Conservation (phyloP, 2,888 invertebrate genomes). For the Tenthredo livida region DNA sequence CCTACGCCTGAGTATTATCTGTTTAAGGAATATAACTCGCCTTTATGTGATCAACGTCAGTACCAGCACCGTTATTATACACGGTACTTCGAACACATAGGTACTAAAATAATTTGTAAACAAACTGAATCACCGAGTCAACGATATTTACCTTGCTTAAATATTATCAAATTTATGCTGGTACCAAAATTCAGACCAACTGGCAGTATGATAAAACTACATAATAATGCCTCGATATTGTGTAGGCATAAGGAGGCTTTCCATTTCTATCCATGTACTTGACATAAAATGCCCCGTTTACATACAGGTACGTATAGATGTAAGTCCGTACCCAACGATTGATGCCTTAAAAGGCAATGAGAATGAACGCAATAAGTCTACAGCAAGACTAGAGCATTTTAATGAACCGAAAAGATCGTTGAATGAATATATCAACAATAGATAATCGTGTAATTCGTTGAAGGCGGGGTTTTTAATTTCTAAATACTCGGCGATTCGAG, state of each 20-base stretch:
- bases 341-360: background rate
- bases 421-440: constrained; percentile 1
- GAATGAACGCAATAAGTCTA: background rate
- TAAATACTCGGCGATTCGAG: background rate
- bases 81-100: background rate
- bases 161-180: background rate
- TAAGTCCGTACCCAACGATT: background rate
- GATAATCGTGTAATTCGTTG: background rate
- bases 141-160: background rate
- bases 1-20: constrained; percentile 33
- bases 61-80: background rate
- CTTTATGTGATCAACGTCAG: background rate
- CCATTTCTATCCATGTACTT: background rate
- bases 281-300: constrained; percentile 1
- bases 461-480: background rate
- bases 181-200: background rate
- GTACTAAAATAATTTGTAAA: background rate
- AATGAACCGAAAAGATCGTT: background rate
- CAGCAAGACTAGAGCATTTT: background rate
- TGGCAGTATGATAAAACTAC: constrained; percentile 13
- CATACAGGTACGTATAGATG: background rate
- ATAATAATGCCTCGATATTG: background rate
- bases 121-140: background rate
- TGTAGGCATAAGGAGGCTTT: background rate
- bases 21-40: background rate